These are phyloP conservation scores for Fregata magnificens DNA, from an alignment of 2,113 vertebrate species.

Conservation along the genomic window DNA sequence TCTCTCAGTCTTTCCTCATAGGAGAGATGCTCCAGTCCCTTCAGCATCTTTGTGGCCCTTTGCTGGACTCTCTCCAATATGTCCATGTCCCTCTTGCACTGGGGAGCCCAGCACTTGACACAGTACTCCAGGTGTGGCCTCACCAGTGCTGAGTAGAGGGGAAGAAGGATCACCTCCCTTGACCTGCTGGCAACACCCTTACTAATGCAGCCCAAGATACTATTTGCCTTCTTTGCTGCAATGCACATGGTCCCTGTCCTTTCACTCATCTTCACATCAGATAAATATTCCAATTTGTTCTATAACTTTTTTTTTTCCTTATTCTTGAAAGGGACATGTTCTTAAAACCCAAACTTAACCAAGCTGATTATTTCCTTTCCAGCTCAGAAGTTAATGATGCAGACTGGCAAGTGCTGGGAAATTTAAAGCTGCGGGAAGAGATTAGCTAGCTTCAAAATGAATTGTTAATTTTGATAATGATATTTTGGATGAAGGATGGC, in stretches of 20 bases:
- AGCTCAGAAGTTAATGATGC: neutral
- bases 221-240: neutral
- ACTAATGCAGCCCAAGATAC: neutral
- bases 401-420: neutral
- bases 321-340: neutral
- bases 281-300: neutral
- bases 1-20: neutral
- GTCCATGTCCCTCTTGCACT: neutral
- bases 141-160: neutral
- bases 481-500: neutral
- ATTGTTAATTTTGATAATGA: neutral
- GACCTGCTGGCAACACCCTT: neutral
- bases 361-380: neutral
- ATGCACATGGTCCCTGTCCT: neutral
- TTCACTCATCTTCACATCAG: neutral
- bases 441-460: neutral
- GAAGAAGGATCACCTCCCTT: neutral
- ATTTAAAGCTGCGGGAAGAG: neutral
- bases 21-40: neutral
- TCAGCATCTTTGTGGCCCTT: neutral
- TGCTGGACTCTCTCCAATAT: neutral
- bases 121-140: neutral
- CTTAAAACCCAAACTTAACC: neutral
- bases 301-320: neutral
- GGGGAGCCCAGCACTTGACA: neutral